phyloP scores from a whole-genome alignment of 2,888 invertebrate genomes.

The Drosophila kanekoi region DNA sequence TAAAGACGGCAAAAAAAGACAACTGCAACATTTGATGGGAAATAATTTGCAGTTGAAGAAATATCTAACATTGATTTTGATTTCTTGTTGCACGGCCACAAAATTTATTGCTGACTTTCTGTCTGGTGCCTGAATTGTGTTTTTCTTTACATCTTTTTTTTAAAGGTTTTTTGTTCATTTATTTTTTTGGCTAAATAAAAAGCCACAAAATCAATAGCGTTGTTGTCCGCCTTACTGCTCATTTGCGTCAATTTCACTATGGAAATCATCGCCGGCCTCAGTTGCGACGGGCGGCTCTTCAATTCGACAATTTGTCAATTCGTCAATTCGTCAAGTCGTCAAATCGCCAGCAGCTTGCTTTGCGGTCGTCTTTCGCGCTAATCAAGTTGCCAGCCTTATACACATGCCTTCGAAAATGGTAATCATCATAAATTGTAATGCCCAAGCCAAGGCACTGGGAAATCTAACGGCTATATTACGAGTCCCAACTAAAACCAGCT shows the following conservation, averaged over 20 bases:
- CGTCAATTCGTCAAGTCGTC: constrained; percentile 35
- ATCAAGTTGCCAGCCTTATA: constrained; percentile 57
- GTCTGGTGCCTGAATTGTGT: constrained; percentile 15
- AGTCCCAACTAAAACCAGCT: constrained; percentile 12
- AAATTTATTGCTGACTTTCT: constrained; percentile 45
- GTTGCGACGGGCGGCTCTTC: constrained; percentile 23
- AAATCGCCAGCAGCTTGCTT: constrained; percentile 24
- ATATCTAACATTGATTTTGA: constrained; percentile 32
- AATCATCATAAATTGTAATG: constrained; percentile 78
- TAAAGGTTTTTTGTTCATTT: constrained; percentile 12
- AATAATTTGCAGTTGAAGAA: constrained; percentile 45
- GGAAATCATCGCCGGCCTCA: constrained; percentile 51
- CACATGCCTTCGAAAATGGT: constrained; percentile 45
- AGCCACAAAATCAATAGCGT: constrained; percentile 66
- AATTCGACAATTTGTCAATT: constrained; percentile 29
- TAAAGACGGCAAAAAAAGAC: constrained; percentile 1
- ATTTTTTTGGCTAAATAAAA: constrained; percentile 43
- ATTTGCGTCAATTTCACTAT: constrained; percentile 67
- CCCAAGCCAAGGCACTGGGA: constrained; percentile 45
- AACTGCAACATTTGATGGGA: constrained; percentile 58
- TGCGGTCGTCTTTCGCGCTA: constrained; percentile 55
- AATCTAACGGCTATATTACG: constrained; percentile 49
- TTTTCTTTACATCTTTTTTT: constrained; percentile 3
- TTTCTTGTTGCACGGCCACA: constrained; percentile 21
- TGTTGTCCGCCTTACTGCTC: constrained; percentile 49